Evolutionary conservation across 2,888 invertebrate species (phyloP), one percentile per base, ranked within the genome.

Genomic region (Plagodis dolabraria): DNA sequence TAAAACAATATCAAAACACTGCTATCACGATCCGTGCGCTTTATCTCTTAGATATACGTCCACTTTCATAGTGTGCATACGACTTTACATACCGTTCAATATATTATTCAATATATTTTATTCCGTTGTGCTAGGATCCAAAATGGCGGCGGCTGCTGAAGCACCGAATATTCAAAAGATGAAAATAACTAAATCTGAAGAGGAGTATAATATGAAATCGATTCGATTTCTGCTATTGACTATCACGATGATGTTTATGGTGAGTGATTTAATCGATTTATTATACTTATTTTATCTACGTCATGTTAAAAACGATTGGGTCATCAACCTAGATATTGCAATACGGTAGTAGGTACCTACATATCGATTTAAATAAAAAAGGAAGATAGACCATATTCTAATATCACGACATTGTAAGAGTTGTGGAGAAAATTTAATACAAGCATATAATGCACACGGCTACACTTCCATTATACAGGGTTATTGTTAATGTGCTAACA

Each of bases 201-300:
- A 85, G 40, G 90, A 92, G 47, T 91, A 91, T 75, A 89, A 89
- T 51, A 86, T 92, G 92, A 92, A 89, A 75, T 92, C 92, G 48
- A 84, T 92, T 50, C 77, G 89, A 60, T 92, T 91, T 82, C 83
- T 92, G 5, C 70, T 91, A 77, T 64, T 92, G 71, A 89, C 89
- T 0, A 91, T 92, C 53, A 92, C 91, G 0, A 72, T 85, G 5
- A 91, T 92, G 91, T 92, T 90, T 69, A 80, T 91, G 68, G 92
- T 92, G 68, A 90, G 92, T 9, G 5, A 5, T 40, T 36, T 36
- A 8, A 36, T 36, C 36, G 36, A 9, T 36, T 36, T 36, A 36
- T 36, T 5, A 36, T 7, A 35, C 0, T 36, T 22, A 22, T 1
- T 22, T 22, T 22, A 22, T 22, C 22, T 22, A 22, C 22, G 7